These are phyloP conservation scores for Anagrus nilaparvatae DNA, from an alignment of 1,140 invertebrate genomes.

Conservation along the genomic window DNA sequence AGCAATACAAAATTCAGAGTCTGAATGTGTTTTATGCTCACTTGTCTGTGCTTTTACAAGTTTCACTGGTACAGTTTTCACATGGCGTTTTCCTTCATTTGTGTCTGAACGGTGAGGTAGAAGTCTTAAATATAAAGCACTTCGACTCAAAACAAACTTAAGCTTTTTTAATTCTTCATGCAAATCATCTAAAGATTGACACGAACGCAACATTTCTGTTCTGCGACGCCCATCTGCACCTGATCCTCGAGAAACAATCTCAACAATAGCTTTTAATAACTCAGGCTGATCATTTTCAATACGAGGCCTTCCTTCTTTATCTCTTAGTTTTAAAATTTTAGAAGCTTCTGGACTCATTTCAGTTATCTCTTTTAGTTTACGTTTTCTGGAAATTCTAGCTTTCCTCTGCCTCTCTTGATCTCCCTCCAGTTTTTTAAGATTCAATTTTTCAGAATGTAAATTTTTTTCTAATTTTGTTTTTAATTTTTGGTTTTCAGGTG, in stretches of 20 bases:
- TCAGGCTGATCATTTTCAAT: too few relatives aligned
- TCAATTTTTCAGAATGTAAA: background rate
- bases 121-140: slow-evolving; percentile 18
- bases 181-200: background rate
- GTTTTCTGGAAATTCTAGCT: background rate
- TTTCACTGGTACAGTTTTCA: too few relatives aligned
- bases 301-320: background rate
- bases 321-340: background rate
- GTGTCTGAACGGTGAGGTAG: slow-evolving; percentile 21
- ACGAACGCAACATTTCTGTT: slow-evolving; percentile 5
- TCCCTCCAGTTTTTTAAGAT: background rate
- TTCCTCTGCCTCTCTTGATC: background rate
- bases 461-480: background rate
- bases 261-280: background rate
- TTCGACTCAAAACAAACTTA: background rate
- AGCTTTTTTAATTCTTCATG: background rate
- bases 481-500: background rate
- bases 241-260: slow-evolving; percentile 3
- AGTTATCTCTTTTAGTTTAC: background rate
- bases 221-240: slow-evolving; percentile 8
- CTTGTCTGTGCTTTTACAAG: too few relatives aligned
- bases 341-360: background rate
- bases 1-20: slow-evolving; percentile 17
- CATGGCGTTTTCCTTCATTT: slow-evolving; percentile 20
- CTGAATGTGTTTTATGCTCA: slow-evolving; percentile 16